Evolutionary conservation across 2,888 invertebrate genomes (phyloP).

Genomic region (Leptinotarsa juncta): DNA sequence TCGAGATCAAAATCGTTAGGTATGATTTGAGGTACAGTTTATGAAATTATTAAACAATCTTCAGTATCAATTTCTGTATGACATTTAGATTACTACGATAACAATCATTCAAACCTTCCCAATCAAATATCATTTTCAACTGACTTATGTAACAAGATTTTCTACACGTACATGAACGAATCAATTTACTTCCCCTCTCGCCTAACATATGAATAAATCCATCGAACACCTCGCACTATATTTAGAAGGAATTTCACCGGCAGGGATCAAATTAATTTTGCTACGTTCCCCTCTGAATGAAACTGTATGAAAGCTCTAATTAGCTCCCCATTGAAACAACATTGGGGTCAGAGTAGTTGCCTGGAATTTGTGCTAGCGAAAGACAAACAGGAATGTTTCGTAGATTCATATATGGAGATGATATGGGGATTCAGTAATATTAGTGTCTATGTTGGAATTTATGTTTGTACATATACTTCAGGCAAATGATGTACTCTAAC

Average conservation of each 20-base stretch:
- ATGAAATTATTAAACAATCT: too few relatives aligned
- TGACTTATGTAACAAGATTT: neutral
- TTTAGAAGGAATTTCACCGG: constrained; percentile 16
- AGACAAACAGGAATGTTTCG: constrained; percentile 4
- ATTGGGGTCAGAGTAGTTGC: constrained; percentile 11
- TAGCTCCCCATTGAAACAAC: constrained; percentile 18
- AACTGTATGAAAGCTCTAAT: constrained; percentile 13
- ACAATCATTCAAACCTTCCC: neutral
- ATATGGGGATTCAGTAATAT: too few relatives aligned
- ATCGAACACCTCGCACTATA: constrained; percentile 1
- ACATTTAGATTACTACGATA: neutral
- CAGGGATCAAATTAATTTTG: constrained; percentile 14
- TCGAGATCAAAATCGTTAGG: too few relatives aligned
- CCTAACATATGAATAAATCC: constrained; percentile 5
- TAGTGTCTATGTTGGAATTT: too few relatives aligned
- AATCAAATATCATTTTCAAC: neutral
- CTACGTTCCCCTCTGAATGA: neutral
- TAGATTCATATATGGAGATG: neutral
- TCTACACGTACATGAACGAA: neutral
- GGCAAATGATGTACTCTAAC: too few relatives aligned
- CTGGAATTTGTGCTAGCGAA: neutral
- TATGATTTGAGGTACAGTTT: too few relatives aligned
- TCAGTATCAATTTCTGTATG: neutral
- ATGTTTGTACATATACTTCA: too few relatives aligned
- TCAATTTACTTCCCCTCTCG: neutral